Evolutionary conservation across 2,797 vertebrate species (phyloP).

Genomic region (Tokudaia tokunoshimensis): DNA sequence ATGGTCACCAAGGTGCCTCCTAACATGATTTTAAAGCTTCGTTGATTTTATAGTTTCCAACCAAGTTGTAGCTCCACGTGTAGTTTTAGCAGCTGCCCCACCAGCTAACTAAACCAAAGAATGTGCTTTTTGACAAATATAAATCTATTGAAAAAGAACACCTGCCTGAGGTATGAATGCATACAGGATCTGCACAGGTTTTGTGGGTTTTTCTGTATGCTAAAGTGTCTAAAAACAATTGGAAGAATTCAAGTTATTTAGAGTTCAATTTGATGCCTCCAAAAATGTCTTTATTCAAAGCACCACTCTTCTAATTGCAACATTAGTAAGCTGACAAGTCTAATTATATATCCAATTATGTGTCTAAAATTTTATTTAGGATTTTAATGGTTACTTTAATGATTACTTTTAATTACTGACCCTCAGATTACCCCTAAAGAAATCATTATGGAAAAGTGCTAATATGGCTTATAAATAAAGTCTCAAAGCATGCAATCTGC

Average conservation of each 20-base stretch:
- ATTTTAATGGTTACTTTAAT: slow-evolving; percentile 47
- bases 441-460: slow-evolving; percentile 28
- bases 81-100: not conserved
- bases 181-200: not conserved
- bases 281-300: slow-evolving; percentile 58
- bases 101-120: not conserved
- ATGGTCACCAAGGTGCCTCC: not conserved
- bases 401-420: slow-evolving; percentile 41
- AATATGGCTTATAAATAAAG: not conserved
- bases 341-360: slow-evolving; percentile 68
- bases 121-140: not conserved
- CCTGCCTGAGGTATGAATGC: not conserved
- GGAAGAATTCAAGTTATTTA: slow-evolving; percentile 29
- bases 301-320: slow-evolving; percentile 62
- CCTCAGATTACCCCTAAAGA: slow-evolving; percentile 34
- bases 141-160: not conserved
- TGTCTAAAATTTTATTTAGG: slow-evolving; percentile 60
- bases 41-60: not conserved
- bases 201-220: not conserved
- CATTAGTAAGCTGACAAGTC: slow-evolving; percentile 62
- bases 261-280: not conserved
- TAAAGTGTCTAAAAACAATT: not conserved
- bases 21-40: not conserved
- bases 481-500: not conserved
- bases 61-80: not conserved